phyloP scores from a whole-genome alignment of 2,888 invertebrate genomes.

The Cryptocephalus primarius region DNA sequence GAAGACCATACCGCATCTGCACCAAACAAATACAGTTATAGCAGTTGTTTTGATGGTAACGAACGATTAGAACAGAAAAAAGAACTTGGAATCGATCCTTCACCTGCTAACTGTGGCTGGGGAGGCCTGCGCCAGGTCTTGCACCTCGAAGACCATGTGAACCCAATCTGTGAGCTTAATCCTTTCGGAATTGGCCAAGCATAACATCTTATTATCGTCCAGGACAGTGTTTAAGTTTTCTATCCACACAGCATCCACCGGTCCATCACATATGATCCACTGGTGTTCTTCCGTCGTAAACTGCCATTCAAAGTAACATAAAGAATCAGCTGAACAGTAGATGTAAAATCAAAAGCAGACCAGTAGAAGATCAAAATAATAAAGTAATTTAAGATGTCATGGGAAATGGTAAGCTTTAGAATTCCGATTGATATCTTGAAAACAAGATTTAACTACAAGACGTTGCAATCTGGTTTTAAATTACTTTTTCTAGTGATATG shows the following conservation, averaged over 20 bases:
- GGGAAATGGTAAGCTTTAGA: too few relatives aligned
- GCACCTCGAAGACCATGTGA: slow-evolving; percentile 81
- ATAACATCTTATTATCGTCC: slow-evolving; percentile 90
- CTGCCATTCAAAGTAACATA: slow-evolving; percentile 20
- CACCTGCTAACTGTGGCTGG: slow-evolving; percentile 75
- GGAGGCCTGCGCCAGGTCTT: slow-evolving; percentile 79
- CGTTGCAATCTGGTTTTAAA: too few relatives aligned
- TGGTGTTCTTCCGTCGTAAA: slow-evolving; percentile 57
- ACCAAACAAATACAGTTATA: slow-evolving; percentile 1
- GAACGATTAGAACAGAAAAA: neutral
- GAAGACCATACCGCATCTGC: slow-evolving; percentile 81
- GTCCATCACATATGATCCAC: slow-evolving; percentile 87
- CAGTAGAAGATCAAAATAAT: too few relatives aligned
- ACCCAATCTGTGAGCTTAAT: slow-evolving; percentile 83
- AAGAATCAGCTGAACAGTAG: too few relatives aligned
- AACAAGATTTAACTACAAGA: too few relatives aligned
- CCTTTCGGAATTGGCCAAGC: slow-evolving; percentile 81
- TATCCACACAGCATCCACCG: slow-evolving; percentile 89
- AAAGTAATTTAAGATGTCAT: too few relatives aligned
- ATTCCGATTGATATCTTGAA: too few relatives aligned
- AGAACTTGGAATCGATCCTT: neutral
- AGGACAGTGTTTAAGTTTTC: slow-evolving; percentile 89
- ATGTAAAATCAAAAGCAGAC: too few relatives aligned
- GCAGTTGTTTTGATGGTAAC: neutral
- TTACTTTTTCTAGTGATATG: too few relatives aligned